A percentile compares a stretch with the other conserved stretches of the same genome.
These are phyloP conservation scores for Eupithecia tripunctaria DNA, from an alignment of 2,888 invertebrate genomes.

Conservation along the genomic window DNA sequence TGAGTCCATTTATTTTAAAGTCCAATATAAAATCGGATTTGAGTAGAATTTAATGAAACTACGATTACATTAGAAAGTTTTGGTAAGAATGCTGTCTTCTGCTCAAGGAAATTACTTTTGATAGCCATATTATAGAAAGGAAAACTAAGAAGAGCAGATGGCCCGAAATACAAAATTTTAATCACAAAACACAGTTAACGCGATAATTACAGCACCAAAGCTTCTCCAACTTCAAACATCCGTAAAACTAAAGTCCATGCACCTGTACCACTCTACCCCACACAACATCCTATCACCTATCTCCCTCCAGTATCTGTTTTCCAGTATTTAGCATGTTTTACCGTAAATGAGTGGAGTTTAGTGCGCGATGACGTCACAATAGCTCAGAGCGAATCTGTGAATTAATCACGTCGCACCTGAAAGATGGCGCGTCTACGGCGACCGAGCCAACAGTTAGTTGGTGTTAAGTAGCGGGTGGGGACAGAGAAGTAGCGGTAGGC, in stretches of 20 bases:
- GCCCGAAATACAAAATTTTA: not conserved
- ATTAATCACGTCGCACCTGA: conserved; percentile 73
- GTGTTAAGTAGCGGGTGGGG: conserved; percentile 50
- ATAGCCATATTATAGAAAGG: not conserved
- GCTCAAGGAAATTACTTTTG: not conserved
- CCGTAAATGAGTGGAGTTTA: conserved; percentile 42
- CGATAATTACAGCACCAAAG: not conserved
- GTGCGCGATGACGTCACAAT: conserved; percentile 56
- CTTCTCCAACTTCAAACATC: not conserved
- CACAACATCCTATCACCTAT: not conserved
- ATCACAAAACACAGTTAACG: not conserved
- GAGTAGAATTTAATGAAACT: no score
- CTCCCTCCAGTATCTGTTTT: not conserved
- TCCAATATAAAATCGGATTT: no score
- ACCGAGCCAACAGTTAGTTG: conserved; percentile 70
- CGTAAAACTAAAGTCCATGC: not conserved
- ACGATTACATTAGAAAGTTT: no score
- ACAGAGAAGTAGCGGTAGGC: conserved; percentile 40
- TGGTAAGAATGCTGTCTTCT: not conserved
- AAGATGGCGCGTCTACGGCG: conserved; percentile 68
- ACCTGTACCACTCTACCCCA: not conserved
- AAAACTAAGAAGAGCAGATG: not conserved
- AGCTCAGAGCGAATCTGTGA: conserved; percentile 62
- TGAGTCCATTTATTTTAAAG: no score
- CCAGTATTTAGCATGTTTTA: conserved; percentile 13